A percentile compares a stretch with the other conserved stretches of the same genome.
Conservation (phyloP, 2,797 vertebrate species). For the Miichthys miiuy region DNA sequence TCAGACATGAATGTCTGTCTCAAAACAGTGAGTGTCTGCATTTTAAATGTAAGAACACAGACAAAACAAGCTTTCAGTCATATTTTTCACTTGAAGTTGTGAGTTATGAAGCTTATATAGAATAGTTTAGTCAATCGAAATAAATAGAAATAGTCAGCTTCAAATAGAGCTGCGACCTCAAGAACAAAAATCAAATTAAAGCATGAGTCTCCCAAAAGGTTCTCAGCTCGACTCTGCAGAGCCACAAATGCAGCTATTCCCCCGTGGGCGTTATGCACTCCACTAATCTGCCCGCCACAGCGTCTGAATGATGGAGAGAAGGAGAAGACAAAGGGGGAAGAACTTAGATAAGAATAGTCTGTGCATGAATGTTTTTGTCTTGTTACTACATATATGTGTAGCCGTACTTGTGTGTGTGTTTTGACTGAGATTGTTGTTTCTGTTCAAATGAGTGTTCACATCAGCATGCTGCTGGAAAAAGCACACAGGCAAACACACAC, state of each 20-base stretch:
- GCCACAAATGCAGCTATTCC: constrained; percentile 60
- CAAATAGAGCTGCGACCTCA: constrained; percentile 49
- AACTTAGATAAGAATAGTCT: constrained; percentile 25
- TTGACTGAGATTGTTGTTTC: constrained; percentile 15
- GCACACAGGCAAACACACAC: constrained; percentile 11
- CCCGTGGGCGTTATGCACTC: constrained; percentile 40
- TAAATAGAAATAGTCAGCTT: constrained; percentile 14
- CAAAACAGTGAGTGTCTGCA: neutral
- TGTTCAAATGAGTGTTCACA: constrained; percentile 43
- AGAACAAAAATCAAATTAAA: constrained; percentile 64
- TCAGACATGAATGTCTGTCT: neutral
- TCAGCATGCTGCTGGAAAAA: constrained; percentile 42
- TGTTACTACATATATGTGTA: constrained; percentile 4
- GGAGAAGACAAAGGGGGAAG: constrained; percentile 17
- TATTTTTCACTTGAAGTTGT: neutral
- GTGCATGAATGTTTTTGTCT: neutral
- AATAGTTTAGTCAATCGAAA: constrained; percentile 11
- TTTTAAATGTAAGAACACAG: neutral
- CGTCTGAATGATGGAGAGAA: constrained; percentile 43
- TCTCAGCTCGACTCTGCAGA: constrained; percentile 37
- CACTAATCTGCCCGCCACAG: constrained; percentile 59
- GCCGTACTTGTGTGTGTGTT: neutral
- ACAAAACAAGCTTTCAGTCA: neutral
- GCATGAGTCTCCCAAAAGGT: constrained; percentile 43
- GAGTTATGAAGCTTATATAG: neutral